These are phyloP conservation scores for Platerodrilus igneus DNA, from an alignment of 2,888 invertebrate species.

Conservation along the genomic window DNA sequence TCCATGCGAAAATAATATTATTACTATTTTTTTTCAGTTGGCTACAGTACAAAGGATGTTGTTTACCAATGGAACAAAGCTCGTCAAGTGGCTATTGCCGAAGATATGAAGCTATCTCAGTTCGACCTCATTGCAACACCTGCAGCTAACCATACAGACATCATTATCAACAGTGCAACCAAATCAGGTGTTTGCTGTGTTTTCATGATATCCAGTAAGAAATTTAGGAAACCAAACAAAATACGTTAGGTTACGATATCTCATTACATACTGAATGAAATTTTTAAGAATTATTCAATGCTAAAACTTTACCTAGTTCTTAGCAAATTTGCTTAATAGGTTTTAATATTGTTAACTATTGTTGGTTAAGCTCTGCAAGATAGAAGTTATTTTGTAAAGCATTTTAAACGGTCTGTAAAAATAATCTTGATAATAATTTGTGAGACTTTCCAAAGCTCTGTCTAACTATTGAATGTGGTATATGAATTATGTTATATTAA, in stretches of 20 bases:
- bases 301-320: too few relatives aligned
- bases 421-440: too few relatives aligned
- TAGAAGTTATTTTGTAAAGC: too few relatives aligned
- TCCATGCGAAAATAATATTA: too few relatives aligned
- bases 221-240: slow-evolving; percentile 10
- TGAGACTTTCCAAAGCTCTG: too few relatives aligned
- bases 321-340: too few relatives aligned
- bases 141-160: slow-evolving; percentile 62
- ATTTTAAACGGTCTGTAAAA: too few relatives aligned
- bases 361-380: too few relatives aligned
- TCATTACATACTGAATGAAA: not conserved
- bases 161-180: slow-evolving; percentile 41
- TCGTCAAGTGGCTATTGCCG: slow-evolving; percentile 69
- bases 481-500: too few relatives aligned
- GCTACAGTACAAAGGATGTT: slow-evolving; percentile 68
- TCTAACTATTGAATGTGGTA: too few relatives aligned
- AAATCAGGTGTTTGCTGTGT: slow-evolving; percentile 34
- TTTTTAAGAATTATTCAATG: slow-evolving; percentile 3
- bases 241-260: not conserved
- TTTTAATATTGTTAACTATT: too few relatives aligned
- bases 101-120: slow-evolving; percentile 79
- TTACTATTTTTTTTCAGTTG: slow-evolving; percentile 53
- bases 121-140: slow-evolving; percentile 76
- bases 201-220: slow-evolving; percentile 16
- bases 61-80: slow-evolving; percentile 69